phyloP scores from a whole-genome alignment of 2,797 vertebrate species.

The Rachycentron canadum region DNA sequence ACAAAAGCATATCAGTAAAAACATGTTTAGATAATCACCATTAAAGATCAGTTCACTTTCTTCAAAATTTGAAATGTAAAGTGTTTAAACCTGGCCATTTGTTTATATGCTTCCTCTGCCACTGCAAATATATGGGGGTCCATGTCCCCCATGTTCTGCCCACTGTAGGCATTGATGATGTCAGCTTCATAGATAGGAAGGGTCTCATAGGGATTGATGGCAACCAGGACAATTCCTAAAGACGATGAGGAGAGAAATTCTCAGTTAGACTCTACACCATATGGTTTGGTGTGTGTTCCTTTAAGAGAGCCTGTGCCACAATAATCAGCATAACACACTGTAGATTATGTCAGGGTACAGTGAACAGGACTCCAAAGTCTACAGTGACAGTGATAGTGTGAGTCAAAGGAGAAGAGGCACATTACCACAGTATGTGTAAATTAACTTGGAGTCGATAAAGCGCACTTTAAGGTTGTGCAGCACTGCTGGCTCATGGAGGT shows the following conservation, averaged over 20 bases:
- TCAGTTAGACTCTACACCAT: not conserved
- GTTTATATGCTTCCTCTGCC: slow-evolving; percentile 96
- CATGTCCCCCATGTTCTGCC: slow-evolving; percentile 98
- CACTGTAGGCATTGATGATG: slow-evolving; percentile 96
- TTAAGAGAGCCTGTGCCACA: slow-evolving; percentile 59
- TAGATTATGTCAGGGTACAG: slow-evolving; percentile 57
- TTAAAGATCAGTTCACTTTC: not conserved
- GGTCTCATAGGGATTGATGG: slow-evolving; percentile 97
- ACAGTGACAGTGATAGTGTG: slow-evolving; percentile 63
- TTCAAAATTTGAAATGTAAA: slow-evolving; percentile 15
- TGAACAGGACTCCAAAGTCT: slow-evolving; percentile 82
- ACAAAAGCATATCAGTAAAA: slow-evolving; percentile 4
- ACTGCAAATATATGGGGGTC: slow-evolving; percentile 99
- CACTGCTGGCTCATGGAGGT: slow-evolving; percentile 96
- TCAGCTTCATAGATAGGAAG: slow-evolving; percentile 96
- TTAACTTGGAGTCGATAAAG: slow-evolving; percentile 95
- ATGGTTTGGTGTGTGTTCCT: slow-evolving; percentile 35
- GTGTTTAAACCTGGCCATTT: slow-evolving; percentile 93
- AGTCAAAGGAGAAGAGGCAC: slow-evolving; percentile 63
- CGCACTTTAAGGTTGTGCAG: slow-evolving; percentile 97
- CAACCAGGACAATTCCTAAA: slow-evolving; percentile 96
- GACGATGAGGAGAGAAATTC: slow-evolving; percentile 6
- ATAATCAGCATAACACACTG: slow-evolving; percentile 50
- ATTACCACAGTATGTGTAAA: slow-evolving; percentile 99
- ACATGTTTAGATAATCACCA: not conserved